Base-by-base conservation (phyloP, 2,888 invertebrate genomes). In the Salpingus planirostris region DNA sequence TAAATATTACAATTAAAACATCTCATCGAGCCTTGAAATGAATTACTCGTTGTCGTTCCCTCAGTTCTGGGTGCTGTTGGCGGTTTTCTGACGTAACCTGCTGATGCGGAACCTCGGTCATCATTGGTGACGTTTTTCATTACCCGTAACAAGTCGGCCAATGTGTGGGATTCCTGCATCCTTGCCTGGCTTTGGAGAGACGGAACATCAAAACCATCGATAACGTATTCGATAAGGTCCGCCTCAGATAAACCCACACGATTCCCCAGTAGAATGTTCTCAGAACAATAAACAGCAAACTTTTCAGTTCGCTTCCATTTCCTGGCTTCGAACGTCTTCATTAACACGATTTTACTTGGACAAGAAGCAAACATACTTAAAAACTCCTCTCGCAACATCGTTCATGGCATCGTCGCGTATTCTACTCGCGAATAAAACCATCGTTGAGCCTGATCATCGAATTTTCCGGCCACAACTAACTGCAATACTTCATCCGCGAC, bases 1-100 rank as follows among this genome's bases (percentile, higher is more conserved):
- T 13, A 13, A 14, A 25, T 13, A 29, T 24, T 28, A 12, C 33
- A 36, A 10, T 31, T 31, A 12, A 18, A 31, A 18, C 31, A 31
- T 11, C 26, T 5, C 11, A 23, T 18, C n/a, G n/a, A n/a, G n/a
- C n/a, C n/a, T n/a, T n/a, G n/a, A n/a, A n/a, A n/a, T n/a, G n/a
- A n/a, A n/a, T n/a, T n/a, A n/a, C n/a, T n/a, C n/a, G n/a, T n/a
- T 8, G 18, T 18, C 18, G 18, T 8, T 18, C n/a, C n/a, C n/a
- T n/a, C n/a, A n/a, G 18, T 18, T 8, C 18, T 18, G 5, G 18
- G 18, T 8, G 18, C 18, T 5, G n/a, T n/a, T n/a, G 18, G 8
- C 18, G 18, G 18, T 18, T 8, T 5, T 18, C 18, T 5, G 18
- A 18, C 5, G 18, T 18, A n/a, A n/a, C n/a, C 8, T 18, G 23